Evolutionary conservation across 2,113 vertebrate species (phyloP).

Genomic region (Cepphus grylle): DNA sequence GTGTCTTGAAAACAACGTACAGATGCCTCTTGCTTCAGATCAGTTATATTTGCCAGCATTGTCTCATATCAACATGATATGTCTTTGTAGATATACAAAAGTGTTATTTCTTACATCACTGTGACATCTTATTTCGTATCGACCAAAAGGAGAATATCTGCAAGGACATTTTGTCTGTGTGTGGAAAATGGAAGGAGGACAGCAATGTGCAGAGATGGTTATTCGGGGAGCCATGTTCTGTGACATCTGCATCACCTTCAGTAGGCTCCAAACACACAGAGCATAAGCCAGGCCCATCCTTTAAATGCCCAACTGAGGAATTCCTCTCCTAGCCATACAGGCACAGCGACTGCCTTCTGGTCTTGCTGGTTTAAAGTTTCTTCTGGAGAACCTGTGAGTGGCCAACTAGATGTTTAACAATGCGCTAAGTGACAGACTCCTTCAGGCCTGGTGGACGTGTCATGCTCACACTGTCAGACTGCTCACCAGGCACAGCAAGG

Average conservation of each 20-base stretch:
- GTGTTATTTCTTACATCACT: neutral
- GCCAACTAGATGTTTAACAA: neutral
- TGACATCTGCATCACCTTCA: fast-evolving
- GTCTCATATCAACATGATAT: neutral
- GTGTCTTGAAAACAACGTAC: neutral
- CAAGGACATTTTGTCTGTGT: neutral
- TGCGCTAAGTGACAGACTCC: neutral
- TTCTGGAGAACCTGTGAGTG: neutral
- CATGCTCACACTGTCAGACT: neutral
- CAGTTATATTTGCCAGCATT: neutral
- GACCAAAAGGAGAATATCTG: neutral
- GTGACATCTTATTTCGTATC: neutral
- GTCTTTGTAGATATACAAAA: neutral
- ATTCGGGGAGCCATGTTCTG: neutral
- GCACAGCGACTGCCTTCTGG: neutral
- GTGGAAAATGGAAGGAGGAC: neutral
- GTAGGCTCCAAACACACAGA: neutral
- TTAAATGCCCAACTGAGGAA: neutral
- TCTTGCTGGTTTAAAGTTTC: neutral
- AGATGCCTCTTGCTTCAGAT: neutral
- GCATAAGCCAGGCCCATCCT: neutral
- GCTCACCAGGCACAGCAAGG: neutral
- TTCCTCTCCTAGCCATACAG: neutral
- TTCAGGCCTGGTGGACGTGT: neutral
- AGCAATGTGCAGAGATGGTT: neutral